Percentiles rank a stretch among this genome's conserved stretches.
Conservation (phyloP, 2,113 vertebrate species). For the Ranitomeya imitator region DNA sequence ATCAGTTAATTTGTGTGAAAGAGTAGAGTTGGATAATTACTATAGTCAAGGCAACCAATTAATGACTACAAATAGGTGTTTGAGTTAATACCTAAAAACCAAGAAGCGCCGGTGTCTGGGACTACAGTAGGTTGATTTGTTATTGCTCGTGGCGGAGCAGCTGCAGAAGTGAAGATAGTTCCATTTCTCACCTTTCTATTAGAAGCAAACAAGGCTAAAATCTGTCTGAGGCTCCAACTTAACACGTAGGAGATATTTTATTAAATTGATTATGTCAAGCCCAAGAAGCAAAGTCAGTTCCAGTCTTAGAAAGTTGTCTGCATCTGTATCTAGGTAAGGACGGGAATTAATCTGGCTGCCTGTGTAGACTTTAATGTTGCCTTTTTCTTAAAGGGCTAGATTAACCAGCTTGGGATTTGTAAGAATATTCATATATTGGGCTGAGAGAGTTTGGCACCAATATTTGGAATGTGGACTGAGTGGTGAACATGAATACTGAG, state of each 20-base stretch:
- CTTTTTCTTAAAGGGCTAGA: too few relatives aligned
- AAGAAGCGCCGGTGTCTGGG: not conserved
- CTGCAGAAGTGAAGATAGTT: not conserved
- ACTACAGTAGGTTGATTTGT: not conserved
- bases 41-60: not conserved
- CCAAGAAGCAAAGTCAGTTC: not conserved
- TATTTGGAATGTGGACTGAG: too few relatives aligned
- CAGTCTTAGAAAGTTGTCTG: not conserved
- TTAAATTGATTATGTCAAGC: not conserved
- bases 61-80: not conserved
- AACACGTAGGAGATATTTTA: not conserved
- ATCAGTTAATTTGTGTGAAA: slow-evolving; percentile 1
- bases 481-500: too few relatives aligned
- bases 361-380: too few relatives aligned
- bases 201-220: slow-evolving; percentile 5
- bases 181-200: slow-evolving; percentile 3
- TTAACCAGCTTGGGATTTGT: too few relatives aligned
- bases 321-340: not conserved
- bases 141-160: not conserved
- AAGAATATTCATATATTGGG: too few relatives aligned
- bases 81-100: not conserved
- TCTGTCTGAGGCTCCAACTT: not conserved
- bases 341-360: not conserved
- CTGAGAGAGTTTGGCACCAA: too few relatives aligned
- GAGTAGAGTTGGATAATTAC: slow-evolving; percentile 10